Evolutionary conservation across 2,888 invertebrate genomes (phyloP).

Genomic region (Aplocera efformata): DNA sequence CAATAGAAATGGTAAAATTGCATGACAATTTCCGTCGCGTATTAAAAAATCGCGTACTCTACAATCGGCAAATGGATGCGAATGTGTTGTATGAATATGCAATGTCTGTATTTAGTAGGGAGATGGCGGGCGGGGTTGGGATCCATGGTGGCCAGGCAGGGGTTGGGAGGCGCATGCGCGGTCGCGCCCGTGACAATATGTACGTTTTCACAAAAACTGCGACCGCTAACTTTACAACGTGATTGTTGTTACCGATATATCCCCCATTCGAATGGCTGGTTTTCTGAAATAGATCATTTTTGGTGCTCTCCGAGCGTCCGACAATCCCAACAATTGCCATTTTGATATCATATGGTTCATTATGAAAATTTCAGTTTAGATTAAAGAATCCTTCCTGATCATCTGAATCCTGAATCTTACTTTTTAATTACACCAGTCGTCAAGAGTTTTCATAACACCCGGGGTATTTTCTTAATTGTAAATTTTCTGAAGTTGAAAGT

Average conservation of each 20-base stretch:
- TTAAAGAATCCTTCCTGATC: too few relatives aligned
- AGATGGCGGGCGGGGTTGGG: conserved; percentile 34
- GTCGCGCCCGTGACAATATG: conserved; percentile 44
- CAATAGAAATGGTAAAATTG: conserved; percentile 12
- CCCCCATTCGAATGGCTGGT: neutral
- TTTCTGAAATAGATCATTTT: neutral
- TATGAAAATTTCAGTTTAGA: too few relatives aligned
- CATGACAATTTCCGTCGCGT: conserved; percentile 13
- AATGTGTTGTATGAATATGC: conserved; percentile 46
- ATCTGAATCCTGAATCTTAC: too few relatives aligned
- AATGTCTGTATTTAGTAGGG: conserved; percentile 40
- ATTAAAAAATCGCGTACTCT: conserved; percentile 22
- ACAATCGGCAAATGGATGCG: conserved; percentile 35
- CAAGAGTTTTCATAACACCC: too few relatives aligned
- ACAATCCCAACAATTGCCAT: too few relatives aligned
- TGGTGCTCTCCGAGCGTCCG: too few relatives aligned
- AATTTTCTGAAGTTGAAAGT: too few relatives aligned
- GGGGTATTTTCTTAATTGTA: too few relatives aligned
- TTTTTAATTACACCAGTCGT: too few relatives aligned
- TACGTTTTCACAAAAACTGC: conserved; percentile 41
- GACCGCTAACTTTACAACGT: conserved; percentile 30
- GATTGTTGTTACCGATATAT: conserved; percentile 1
- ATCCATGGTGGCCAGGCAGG: conserved; percentile 42
- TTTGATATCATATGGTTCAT: too few relatives aligned
- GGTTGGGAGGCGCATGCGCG: conserved; percentile 42